Conservation (phyloP, 1,140 invertebrate species). For the Sipha flava region DNA sequence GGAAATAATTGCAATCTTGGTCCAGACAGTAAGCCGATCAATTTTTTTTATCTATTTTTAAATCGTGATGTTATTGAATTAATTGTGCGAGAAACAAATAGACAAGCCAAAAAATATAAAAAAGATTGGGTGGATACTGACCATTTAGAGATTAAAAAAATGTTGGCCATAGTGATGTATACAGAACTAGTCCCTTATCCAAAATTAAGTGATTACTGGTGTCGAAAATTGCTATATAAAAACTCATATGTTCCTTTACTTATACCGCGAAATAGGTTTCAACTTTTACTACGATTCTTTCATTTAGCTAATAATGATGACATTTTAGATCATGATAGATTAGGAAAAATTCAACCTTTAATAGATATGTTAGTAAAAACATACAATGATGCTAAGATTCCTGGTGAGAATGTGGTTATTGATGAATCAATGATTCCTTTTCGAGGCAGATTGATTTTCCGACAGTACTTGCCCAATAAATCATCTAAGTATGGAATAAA, state of each 20-base stretch:
- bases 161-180: background rate
- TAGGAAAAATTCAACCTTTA: background rate
- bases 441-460: constrained; percentile 40
- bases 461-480: constrained; percentile 44
- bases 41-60: background rate
- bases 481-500: constrained; percentile 42
- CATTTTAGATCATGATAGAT: background rate
- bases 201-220: background rate
- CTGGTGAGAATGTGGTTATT: constrained; percentile 40
- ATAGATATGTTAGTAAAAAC: background rate
- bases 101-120: background rate
- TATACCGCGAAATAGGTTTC: constrained; percentile 2
- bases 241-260: background rate
- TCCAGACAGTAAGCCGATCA: background rate
- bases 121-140: background rate
- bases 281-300: constrained; percentile 4
- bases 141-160: background rate
- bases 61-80: background rate
- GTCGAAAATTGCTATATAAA: background rate
- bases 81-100: background rate
- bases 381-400: constrained; percentile 19
- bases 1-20: no score
- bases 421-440: constrained; percentile 43
- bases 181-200: background rate
- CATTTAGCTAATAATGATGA: constrained; percentile 3